Evolutionary conservation across 2,113 vertebrate species (phyloP).

Genomic region (Megalops atlanticus): DNA sequence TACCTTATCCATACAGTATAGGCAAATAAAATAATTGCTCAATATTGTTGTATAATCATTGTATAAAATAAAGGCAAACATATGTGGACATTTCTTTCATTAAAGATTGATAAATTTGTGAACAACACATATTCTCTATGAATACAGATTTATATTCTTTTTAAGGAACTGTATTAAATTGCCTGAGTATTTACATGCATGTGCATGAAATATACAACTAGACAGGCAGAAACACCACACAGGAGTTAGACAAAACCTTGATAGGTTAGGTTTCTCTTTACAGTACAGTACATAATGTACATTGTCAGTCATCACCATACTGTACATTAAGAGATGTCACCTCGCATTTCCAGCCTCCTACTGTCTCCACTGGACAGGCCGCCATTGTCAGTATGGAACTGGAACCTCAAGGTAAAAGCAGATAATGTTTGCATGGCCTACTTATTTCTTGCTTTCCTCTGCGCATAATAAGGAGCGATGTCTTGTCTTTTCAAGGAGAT

Average conservation of each 20-base stretch:
- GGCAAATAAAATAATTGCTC: too few species aligned
- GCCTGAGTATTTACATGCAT: not conserved
- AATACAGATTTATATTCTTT: not conserved
- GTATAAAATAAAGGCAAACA: too few species aligned
- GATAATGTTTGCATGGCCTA: conserved; percentile 63
- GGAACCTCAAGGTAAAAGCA: conserved; percentile 53
- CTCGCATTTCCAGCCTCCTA: conserved; percentile 50
- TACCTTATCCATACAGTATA: too few species aligned
- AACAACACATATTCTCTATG: conserved; percentile 23
- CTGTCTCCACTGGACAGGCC: conserved; percentile 46
- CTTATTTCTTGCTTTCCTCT: conserved; percentile 52
- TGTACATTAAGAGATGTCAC: conserved; percentile 51
- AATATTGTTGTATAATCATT: too few species aligned
- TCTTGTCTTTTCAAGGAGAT: conserved; percentile 63
- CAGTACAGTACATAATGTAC: conserved; percentile 14
- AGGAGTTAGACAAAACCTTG: not conserved
- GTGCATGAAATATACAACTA: not conserved
- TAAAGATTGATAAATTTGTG: too few species aligned
- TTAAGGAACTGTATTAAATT: not conserved
- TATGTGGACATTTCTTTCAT: too few species aligned
- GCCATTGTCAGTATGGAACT: conserved; percentile 50
- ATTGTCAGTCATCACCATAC: conserved; percentile 22
- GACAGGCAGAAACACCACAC: conserved; percentile 3
- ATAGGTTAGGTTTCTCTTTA: conserved; percentile 7
- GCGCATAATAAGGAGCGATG: conserved; percentile 65